A percentile compares a stretch with the other conserved stretches of the same genome.
phyloP scores from a whole-genome alignment of 2,888 invertebrate genomes.

The Drymonia ruficornis region DNA sequence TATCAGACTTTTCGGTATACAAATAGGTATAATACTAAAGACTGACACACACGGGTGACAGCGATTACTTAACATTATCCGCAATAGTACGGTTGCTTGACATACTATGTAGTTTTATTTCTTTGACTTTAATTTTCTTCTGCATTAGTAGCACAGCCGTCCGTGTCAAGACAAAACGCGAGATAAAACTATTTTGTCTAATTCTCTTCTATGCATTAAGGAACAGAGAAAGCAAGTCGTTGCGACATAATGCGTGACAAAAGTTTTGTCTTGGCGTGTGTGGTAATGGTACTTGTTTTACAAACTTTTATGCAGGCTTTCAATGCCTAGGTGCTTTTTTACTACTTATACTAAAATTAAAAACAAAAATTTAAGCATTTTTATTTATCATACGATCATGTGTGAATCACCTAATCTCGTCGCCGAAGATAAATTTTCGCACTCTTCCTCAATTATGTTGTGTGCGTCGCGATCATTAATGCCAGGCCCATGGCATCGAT shows the following conservation, averaged over 20 bases:
- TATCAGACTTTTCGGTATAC: constrained; percentile 15
- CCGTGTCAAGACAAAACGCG: no score
- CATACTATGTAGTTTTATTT: not conserved
- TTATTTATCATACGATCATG: not conserved
- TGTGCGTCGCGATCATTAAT: constrained; percentile 24
- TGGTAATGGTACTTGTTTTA: not conserved
- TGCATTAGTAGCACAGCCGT: no score
- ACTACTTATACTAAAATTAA: no score
- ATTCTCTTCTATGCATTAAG: no score
- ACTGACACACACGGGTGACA: not conserved
- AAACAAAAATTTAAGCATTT: no score
- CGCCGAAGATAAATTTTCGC: constrained; percentile 40
- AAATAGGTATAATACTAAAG: constrained; percentile 14
- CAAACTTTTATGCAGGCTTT: not conserved
- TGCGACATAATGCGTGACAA: no score
- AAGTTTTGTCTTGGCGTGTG: no score
- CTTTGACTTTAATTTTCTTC: not conserved
- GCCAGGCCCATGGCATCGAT: constrained; percentile 13
- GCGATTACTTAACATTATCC: not conserved
- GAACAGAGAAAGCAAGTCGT: no score
- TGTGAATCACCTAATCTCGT: constrained; percentile 5
- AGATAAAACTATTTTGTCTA: no score
- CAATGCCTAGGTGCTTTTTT: not conserved
- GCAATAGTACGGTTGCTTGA: not conserved
- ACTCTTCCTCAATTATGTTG: constrained; percentile 44